A percentile compares a stretch with the other conserved stretches of the same genome.
Evolutionary conservation across 23 tunicate genomes (phyloP).

Genomic region (Clavelina lepadiformis): DNA sequence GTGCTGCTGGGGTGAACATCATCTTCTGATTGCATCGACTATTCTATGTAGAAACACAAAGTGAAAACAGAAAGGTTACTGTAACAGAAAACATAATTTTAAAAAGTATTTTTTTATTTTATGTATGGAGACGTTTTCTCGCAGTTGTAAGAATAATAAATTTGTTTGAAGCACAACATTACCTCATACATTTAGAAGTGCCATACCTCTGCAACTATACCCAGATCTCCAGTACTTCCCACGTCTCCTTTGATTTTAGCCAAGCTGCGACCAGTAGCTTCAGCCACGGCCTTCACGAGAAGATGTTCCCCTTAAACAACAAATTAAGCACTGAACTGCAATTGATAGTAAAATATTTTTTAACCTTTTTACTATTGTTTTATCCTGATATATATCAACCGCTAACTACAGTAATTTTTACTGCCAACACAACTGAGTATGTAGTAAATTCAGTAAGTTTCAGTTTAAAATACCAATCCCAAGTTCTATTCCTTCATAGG

Average conservation of each 20-base stretch:
- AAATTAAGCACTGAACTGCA: neutral
- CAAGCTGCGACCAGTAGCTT: constrained; percentile 74
- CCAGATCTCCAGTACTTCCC: constrained; percentile 83
- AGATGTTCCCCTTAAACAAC: constrained; percentile 34
- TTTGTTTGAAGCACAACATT: neutral
- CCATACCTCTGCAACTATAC: constrained; percentile 79
- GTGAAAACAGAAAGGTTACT: no score
- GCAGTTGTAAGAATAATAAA: neutral
- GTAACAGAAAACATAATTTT: no score
- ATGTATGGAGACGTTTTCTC: neutral
- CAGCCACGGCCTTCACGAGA: constrained; percentile 78
- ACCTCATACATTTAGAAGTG: no score
- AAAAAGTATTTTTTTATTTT: neutral
- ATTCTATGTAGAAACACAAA: constrained; percentile 23
- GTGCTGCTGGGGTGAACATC: constrained; percentile 91
- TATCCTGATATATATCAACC: no score
- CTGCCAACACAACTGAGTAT: neutral
- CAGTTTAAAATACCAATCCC: constrained; percentile 70
- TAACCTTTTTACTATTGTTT: neutral
- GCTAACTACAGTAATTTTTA: neutral
- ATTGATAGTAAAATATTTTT: neutral
- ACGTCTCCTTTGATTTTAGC: constrained; percentile 76
- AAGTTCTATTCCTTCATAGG: constrained; percentile 98
- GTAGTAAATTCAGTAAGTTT: neutral
- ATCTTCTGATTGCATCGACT: constrained; percentile 85